Evolutionary conservation across 1,140 invertebrate genomes (phyloP), one percentile per base, ranked within the genome.

Genomic region (Zaprionus africanus): DNA sequence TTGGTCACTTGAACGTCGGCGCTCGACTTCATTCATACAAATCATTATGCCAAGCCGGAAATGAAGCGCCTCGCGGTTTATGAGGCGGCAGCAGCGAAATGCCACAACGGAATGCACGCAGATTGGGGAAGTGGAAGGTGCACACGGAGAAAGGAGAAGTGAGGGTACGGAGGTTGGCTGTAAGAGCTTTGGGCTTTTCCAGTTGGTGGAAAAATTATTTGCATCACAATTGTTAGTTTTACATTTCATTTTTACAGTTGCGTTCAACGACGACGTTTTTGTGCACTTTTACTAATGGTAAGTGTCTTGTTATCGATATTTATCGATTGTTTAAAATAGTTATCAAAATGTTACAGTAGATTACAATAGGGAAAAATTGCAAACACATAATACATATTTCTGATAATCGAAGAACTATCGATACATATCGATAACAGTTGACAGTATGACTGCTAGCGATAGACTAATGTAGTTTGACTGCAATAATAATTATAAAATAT

Each of bases 11-110:
- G 41, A 80, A 78, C 62, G 74, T 64, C 78, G 64, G 67, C 60
- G 59, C 67, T 72, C 61, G 53, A 76, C 81, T 76, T 78, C 46
- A 73, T 81, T 84, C 81, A 84, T 81, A 90, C 84, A 88, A 88
- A 88, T 88, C 85, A 88, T 90, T 90, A 90, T 88, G 71, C 73
- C 78, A 56, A 70, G 71, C 78, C 85, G 84, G 84, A 88, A 88
- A 88, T 90, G 68, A 88, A 87, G 74, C 84, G 87, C 79, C 74
- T 81, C 67, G 78, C 81, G 81, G 75, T 71, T 79, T 71, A 57
- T 71, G 41, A 58, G 54, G 36, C 41, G 41, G n/a, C 60, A 58
- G n/a, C 63, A 62, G 43, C 68, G 69, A 73, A 69, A 74, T 57
- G 56, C 64, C 43, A 34, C 17, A 46, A 73, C 71, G 49, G 58